These are phyloP conservation scores for Strix uralensis DNA, from an alignment of 2,113 vertebrate species.

Conservation along the genomic window DNA sequence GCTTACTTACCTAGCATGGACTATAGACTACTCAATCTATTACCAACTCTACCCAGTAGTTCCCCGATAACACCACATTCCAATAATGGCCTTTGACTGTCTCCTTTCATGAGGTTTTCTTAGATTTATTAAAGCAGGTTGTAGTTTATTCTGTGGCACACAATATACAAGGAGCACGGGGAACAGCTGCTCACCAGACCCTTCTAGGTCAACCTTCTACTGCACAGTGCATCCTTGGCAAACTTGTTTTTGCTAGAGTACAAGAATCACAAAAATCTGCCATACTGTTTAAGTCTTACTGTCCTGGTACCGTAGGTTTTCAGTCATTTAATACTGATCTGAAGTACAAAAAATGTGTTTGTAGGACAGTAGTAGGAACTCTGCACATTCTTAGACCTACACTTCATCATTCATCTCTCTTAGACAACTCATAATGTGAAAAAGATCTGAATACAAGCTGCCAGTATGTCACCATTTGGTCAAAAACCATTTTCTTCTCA, in stretches of 20 bases:
- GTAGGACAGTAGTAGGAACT: background rate
- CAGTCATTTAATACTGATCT: background rate
- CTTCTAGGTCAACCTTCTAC: background rate
- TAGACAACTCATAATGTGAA: background rate
- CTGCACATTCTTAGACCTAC: background rate
- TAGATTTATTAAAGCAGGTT: background rate
- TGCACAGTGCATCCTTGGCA: rapidly evolving
- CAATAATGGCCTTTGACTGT: background rate
- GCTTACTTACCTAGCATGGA: background rate
- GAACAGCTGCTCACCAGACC: background rate
- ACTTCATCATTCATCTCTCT: background rate
- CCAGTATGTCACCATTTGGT: background rate
- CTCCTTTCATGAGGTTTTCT: background rate
- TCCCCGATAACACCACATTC: background rate
- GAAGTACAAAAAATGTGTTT: background rate
- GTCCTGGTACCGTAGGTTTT: background rate
- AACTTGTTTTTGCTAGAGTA: background rate
- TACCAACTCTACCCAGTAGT: background rate
- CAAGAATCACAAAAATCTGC: background rate
- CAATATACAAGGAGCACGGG: background rate
- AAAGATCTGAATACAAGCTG: background rate
- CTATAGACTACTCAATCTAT: background rate
- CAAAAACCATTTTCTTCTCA: background rate
- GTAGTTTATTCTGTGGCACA: background rate
- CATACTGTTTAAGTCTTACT: background rate